Percentiles rank a stretch among this genome's conserved stretches.
phyloP scores from a whole-genome alignment of 2,888 invertebrate genomes.

The Antheraea assamensis region DNA sequence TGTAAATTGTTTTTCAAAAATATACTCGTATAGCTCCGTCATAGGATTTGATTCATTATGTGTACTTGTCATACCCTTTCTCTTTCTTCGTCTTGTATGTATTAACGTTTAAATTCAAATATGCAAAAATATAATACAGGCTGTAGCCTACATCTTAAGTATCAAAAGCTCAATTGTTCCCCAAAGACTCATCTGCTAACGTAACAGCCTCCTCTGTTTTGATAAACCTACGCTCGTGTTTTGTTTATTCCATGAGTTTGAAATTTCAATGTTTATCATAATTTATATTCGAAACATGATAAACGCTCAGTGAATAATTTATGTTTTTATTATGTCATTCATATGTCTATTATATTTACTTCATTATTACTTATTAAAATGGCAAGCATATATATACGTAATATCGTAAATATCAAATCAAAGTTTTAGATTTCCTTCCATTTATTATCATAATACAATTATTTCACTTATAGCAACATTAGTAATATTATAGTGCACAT shows the following conservation, averaged over 20 bases:
- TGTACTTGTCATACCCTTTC: not conserved
- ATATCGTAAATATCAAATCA: too few relatives aligned
- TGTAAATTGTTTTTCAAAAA: not conserved
- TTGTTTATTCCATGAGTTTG: conserved; percentile 17
- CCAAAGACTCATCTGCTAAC: not conserved
- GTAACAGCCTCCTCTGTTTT: not conserved
- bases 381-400: too few relatives aligned
- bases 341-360: too few relatives aligned
- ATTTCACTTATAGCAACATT: too few relatives aligned
- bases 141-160: conserved; percentile 6
- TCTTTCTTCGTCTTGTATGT: not conserved
- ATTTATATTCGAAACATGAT: conserved; percentile 21
- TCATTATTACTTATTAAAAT: too few relatives aligned
- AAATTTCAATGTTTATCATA: conserved; percentile 30
- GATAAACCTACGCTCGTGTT: conserved; percentile 2
- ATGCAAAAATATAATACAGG: not conserved
- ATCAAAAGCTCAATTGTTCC: not conserved
- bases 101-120: not conserved
- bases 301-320: conserved; percentile 20
- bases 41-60: not conserved
- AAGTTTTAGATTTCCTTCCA: too few relatives aligned
- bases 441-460: too few relatives aligned
- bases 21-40: too few relatives aligned
- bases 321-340: too few relatives aligned
- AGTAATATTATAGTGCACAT: too few relatives aligned